These are phyloP conservation scores for Dolichomitus sp. DNA, from an alignment of 2,888 invertebrate species.

Conservation along the genomic window DNA sequence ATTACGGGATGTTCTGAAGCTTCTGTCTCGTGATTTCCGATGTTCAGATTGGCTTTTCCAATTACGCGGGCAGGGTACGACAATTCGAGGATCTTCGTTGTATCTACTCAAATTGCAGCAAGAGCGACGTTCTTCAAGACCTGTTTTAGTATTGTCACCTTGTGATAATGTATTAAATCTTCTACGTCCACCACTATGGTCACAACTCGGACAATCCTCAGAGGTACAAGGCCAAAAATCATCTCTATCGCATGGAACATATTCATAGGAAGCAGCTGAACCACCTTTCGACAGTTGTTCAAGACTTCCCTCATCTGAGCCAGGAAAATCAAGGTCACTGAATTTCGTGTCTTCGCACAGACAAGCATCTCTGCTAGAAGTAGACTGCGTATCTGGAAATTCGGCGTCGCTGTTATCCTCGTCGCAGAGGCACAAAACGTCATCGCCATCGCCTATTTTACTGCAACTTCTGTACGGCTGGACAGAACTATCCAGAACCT, in stretches of 20 bases:
- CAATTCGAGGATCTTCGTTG: slow-evolving; percentile 2
- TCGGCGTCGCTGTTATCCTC: slow-evolving; percentile 5
- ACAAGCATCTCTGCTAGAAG: slow-evolving; percentile 16
- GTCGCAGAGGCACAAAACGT: slow-evolving; percentile 29
- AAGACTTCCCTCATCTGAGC: slow-evolving; percentile 27
- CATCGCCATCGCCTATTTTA: slow-evolving; percentile 7
- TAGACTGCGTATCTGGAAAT: slow-evolving; percentile 30
- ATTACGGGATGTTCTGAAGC: slow-evolving; percentile 6
- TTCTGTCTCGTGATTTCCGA: slow-evolving; percentile 18
- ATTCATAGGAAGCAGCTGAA: background rate
- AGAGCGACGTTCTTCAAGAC: slow-evolving; percentile 16
- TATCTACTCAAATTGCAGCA: slow-evolving; percentile 34
- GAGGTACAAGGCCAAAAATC: slow-evolving; percentile 8
- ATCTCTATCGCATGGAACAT: slow-evolving; percentile 15
- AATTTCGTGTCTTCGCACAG: slow-evolving; percentile 24
- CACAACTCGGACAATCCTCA: background rate
- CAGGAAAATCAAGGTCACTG: slow-evolving; percentile 33
- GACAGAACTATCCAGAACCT: slow-evolving; percentile 36
- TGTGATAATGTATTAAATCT: background rate
- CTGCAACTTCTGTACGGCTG: background rate
- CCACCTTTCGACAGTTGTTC: background rate
- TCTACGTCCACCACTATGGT: background rate
- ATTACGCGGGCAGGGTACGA: background rate
- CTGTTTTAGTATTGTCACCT: background rate
- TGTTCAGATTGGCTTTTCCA: background rate